Conservation (phyloP, 1,140 invertebrate species). For the Danaus plexippus region DNA sequence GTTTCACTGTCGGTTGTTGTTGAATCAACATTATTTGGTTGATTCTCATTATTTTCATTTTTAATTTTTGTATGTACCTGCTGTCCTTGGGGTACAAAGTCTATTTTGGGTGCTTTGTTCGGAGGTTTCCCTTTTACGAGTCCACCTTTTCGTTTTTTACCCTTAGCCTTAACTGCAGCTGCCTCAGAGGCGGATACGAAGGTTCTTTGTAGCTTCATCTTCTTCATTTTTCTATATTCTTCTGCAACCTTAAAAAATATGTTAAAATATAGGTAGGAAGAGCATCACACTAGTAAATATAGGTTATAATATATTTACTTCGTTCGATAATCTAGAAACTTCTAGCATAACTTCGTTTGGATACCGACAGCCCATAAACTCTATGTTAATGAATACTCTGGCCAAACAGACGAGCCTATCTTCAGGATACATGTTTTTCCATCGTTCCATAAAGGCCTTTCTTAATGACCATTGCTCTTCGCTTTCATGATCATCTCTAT, state of each 20-base stretch:
- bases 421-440: conserved; percentile 80
- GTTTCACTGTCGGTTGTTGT: not conserved
- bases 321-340: conserved; percentile 66
- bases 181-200: conserved; percentile 77
- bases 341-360: conserved; percentile 72
- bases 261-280: conserved; percentile 1
- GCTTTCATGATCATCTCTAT: conserved; percentile 81
- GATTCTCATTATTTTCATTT: conserved; percentile 10
- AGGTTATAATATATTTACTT: conserved; percentile 42
- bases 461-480: conserved; percentile 88
- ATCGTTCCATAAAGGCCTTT: conserved; percentile 80
- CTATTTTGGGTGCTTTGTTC: conserved; percentile 38
- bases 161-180: conserved; percentile 72
- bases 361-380: conserved; percentile 86
- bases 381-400: conserved; percentile 86
- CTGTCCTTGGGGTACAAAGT: conserved; percentile 42
- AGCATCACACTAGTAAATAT: too few relatives aligned
- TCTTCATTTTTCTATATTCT: conserved; percentile 72
- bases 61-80: conserved; percentile 1
- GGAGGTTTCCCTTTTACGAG: conserved; percentile 36
- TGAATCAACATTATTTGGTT: conserved; percentile 12
- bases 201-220: conserved; percentile 74
- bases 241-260: conserved; percentile 60
- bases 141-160: conserved; percentile 68
- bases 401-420: conserved; percentile 85